A percentile compares a stretch with the other conserved stretches of the same genome.
Evolutionary conservation across 1,140 invertebrate species (phyloP).

Genomic region (Hyles euphorbiae): DNA sequence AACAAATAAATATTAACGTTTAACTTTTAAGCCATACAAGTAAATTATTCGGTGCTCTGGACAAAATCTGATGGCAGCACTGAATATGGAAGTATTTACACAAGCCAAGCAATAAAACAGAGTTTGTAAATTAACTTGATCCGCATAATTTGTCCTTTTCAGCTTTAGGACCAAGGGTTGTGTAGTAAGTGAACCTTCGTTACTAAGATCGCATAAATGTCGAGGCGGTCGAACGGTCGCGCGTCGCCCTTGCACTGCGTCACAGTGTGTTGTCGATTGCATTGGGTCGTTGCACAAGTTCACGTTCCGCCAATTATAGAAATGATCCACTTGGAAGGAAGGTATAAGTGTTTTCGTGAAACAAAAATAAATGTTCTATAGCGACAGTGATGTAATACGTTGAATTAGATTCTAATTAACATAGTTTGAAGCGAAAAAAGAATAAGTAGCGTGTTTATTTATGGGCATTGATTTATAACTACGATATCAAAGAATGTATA

Average conservation of each 20-base stretch:
- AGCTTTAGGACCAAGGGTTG: constrained; percentile 53
- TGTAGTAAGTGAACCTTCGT: constrained; percentile 45
- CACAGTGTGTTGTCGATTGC: constrained; percentile 20
- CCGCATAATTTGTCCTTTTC: constrained; percentile 25
- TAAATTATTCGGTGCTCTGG: too few species aligned
- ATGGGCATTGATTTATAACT: too few species aligned
- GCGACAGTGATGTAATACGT: background rate
- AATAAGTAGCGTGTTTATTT: too few species aligned
- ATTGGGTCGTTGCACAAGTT: constrained; percentile 32
- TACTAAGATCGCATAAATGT: constrained; percentile 41
- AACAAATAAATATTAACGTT: too few species aligned
- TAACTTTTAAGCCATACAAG: too few species aligned
- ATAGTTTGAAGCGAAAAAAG: background rate
- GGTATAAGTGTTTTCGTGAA: background rate
- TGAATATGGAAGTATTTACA: background rate
- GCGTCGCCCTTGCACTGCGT: constrained; percentile 25
- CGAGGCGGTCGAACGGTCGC: constrained; percentile 27
- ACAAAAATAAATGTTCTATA: background rate
- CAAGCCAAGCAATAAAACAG: background rate
- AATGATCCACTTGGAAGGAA: background rate
- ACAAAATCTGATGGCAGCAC: too few species aligned
- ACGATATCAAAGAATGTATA: too few species aligned
- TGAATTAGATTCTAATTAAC: background rate
- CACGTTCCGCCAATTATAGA: constrained; percentile 2
- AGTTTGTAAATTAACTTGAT: background rate